Evolutionary conservation across 2,888 invertebrate genomes (phyloP), one percentile per base, ranked within the genome.

Genomic region (Cerastoderma edule): DNA sequence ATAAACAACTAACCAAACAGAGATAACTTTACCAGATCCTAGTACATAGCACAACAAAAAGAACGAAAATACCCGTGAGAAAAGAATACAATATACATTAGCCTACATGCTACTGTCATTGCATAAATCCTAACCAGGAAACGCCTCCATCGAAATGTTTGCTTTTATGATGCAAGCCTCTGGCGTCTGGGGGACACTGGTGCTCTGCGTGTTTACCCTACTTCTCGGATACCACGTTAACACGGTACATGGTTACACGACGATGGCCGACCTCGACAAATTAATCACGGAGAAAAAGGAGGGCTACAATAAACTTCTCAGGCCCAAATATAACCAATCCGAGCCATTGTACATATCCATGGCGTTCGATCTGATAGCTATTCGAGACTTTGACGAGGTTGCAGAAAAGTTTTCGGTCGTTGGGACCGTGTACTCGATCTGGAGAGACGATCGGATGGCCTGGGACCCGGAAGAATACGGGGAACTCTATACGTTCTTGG

Each of bases 331-430:
- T 16, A 32, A 68, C 57, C 67, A 68, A 24, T 68, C 67, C 19
- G 44, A 56, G 19, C 54, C 54, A 8, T 8, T 68, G 10, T 22
- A 10, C 4, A 39, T 68, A 27, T 8, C 13, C 6, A 46, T 68
- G 39, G 53, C 56, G 24, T 44, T 68, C 27, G 67, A 68, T 19
- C 56, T 79, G 22, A 67, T 79, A 19, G 67, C 67, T 30, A 66
- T 79, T 13, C 48, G 56, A 3, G 72, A 72, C 30, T 67, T 79
- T 30, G 75, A 79, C 53, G 79, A 72, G 50, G 66, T 70, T 19
- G 28, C 35, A 8, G 79, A 75, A 70, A 30, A 33, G n/a, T 56
- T 68, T 22, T 68, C 67, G 10, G 44, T 56, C 19, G 54, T 68
- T n/a, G 44, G 44, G 16, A 44, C 53, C 13, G 27, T 68, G 22